Evolutionary conservation across 1,140 invertebrate genomes (phyloP), one percentile per base, ranked within the genome.

Genomic region (Caenorhabditis briggsae): DNA sequence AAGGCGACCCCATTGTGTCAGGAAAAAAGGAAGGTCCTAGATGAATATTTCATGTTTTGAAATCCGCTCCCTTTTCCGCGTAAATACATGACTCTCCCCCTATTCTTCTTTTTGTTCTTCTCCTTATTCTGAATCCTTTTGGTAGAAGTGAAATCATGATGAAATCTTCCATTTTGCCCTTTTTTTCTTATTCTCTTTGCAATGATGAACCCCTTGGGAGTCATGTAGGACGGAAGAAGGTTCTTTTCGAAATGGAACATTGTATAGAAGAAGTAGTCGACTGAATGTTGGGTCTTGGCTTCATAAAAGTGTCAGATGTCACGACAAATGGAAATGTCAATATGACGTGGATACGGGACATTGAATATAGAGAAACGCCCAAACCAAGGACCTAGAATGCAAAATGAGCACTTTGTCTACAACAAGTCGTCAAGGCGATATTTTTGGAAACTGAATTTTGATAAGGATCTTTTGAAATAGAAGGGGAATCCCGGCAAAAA

Each of bases 31-130:
- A 50, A 78, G 70, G 70, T 78, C 70, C 70, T 78, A 78, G 43
- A 78, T 78, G 70, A 78, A 78, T 78, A 78, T 78, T 78, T 78
- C 70, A 78, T 78, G 70, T 78, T 78, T 78, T 78, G 70, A 78
- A 78, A 78, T 78, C 70, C 70, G 70, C 70, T 78, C 70, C 70
- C 70, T 78, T 78, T 48, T 78, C 70, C 70, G 70, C 70, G 70
- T 78, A 78, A 78, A 78, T 78, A 78, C 70, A 78, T 78, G 70
- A 78, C 70, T 78, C 46, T 23, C 18, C 33, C 46, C 61, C 33
- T 64, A 20, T 64, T 41, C 9, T 78, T 53, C 70, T 50, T 78
- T 11, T 14, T 43, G 20, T 23, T 53, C 16, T 50, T 78, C 3
- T n/a, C 23, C 70, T n/a, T 53, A 53, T 53, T 53, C 53, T 53